These are phyloP conservation scores for Venturia canescens DNA, from an alignment of 1,140 invertebrate species.

Conservation along the genomic window DNA sequence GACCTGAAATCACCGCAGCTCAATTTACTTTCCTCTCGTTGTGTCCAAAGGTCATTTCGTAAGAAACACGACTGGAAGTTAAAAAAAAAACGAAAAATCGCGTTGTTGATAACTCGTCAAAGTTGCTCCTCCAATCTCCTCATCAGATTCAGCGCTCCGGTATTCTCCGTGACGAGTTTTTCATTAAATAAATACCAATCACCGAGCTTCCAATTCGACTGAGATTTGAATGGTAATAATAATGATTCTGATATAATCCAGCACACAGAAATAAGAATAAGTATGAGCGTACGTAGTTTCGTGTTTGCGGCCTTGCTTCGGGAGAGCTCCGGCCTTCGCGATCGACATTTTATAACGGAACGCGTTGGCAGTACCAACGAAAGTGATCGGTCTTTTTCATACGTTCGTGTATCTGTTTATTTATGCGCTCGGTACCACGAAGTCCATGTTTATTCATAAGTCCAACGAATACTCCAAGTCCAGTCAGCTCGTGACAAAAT, in stretches of 20 bases:
- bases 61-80: too few relatives aligned
- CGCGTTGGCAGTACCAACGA: not conserved
- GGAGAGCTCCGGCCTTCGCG: not conserved
- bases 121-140: too few relatives aligned
- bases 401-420: not conserved
- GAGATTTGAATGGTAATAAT: not conserved
- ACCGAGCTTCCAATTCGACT: not conserved
- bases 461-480: not conserved
- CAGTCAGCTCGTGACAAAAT: too few relatives aligned
- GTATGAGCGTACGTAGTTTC: not conserved
- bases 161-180: not conserved
- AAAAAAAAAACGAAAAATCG: too few relatives aligned
- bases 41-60: too few relatives aligned
- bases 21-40: too few relatives aligned
- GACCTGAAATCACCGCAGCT: too few relatives aligned
- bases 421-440: not conserved
- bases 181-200: not conserved
- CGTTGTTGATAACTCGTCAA: too few relatives aligned
- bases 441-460: not conserved
- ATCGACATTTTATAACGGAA: conserved; percentile 3
- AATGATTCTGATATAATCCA: not conserved
- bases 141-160: too few relatives aligned
- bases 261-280: not conserved
- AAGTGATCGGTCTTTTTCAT: conserved; percentile 2
- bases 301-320: conserved; percentile 3